phyloP scores from a whole-genome alignment of 2,797 vertebrate species.

The Lerista edwardsae region DNA sequence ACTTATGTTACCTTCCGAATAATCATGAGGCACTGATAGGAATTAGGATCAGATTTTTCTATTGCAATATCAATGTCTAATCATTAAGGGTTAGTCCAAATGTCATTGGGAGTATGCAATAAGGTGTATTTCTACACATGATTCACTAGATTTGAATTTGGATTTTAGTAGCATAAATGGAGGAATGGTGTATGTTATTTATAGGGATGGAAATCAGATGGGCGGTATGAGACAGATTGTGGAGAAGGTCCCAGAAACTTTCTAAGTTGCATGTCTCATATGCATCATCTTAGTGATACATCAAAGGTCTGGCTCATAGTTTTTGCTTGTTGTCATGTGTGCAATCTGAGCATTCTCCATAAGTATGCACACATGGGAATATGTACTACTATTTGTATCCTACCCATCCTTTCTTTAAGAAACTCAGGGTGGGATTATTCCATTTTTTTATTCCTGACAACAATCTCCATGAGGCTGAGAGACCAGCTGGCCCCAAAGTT shows the following conservation, averaged over 20 bases:
- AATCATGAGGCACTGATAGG: conserved; percentile 14
- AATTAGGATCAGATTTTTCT: background rate
- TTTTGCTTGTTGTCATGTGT: background rate
- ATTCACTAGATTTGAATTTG: background rate
- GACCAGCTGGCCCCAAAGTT: no score
- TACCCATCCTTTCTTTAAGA: background rate
- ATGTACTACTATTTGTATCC: background rate
- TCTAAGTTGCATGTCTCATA: background rate
- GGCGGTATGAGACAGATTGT: background rate
- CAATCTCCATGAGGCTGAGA: background rate
- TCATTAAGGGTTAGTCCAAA: conserved; percentile 15
- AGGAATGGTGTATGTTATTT: background rate
- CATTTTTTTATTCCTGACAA: no score
- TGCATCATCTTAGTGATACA: background rate
- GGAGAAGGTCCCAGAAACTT: background rate
- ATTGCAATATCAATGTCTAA: background rate
- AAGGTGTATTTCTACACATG: background rate
- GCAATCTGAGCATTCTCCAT: background rate
- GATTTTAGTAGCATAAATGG: background rate
- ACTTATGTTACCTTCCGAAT: conserved; percentile 8
- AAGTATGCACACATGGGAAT: background rate
- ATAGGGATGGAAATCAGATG: background rate
- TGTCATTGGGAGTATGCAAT: background rate
- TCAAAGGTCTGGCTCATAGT: background rate
- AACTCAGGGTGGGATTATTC: background rate